Evolutionary conservation across 2,888 invertebrate genomes (phyloP).

Genomic region (Cataglyphis rosenhaueri): DNA sequence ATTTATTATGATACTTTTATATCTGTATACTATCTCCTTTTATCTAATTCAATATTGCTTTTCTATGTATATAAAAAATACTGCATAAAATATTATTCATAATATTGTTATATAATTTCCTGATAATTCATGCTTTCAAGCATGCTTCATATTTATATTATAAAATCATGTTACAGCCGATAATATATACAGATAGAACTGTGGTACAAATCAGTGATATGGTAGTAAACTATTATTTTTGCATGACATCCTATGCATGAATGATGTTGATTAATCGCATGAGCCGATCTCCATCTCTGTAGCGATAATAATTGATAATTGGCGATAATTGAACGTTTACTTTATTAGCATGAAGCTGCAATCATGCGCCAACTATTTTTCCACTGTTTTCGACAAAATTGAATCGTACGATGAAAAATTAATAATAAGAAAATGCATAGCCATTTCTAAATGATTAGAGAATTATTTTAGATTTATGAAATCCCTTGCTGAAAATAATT

Average conservation of each 20-base stretch:
- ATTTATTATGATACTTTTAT: neutral
- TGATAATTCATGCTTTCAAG: conserved; percentile 36
- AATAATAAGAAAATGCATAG: neutral
- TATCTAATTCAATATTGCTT: neutral
- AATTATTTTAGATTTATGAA: conserved; percentile 45
- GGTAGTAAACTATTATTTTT: conserved; percentile 36
- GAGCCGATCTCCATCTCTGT: conserved; percentile 23
- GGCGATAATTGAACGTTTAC: conserved; percentile 18
- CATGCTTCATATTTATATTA: conserved; percentile 34
- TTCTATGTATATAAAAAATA: conserved; percentile 2
- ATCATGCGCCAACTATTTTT: neutral
- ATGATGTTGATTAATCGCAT: conserved; percentile 38
- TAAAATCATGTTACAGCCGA: conserved; percentile 6
- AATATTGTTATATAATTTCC: conserved; percentile 39
- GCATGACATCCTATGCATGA: neutral
- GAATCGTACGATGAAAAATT: conserved; percentile 27
- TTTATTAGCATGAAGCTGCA: conserved; percentile 1
- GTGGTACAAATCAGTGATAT: conserved; percentile 7
- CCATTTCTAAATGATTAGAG: conserved; percentile 1
- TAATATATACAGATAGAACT: neutral
- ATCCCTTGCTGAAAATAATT: conserved; percentile 8
- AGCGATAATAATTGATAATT: conserved; percentile 40
- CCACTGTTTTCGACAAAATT: neutral
- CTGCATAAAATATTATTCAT: conserved; percentile 6
- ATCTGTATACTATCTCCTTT: neutral